Percentiles rank a stretch among this genome's conserved stretches.
Evolutionary conservation across 2,888 invertebrate species (phyloP).

Genomic region (Andrena hattorfiana): DNA sequence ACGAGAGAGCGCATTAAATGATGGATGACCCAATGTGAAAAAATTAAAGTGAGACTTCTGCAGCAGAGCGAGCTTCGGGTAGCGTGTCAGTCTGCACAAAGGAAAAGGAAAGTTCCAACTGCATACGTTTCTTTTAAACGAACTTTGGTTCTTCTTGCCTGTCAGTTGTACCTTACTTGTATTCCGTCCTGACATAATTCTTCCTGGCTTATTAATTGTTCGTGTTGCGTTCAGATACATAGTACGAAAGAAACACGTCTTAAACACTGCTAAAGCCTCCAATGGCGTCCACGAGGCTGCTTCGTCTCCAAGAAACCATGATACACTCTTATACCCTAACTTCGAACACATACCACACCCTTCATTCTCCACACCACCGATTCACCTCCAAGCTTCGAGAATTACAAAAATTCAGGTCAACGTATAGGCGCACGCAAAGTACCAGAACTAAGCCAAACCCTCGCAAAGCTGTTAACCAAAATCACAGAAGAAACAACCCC

Average conservation of each 20-base stretch:
- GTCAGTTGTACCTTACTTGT: neutral
- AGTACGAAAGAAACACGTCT: neutral
- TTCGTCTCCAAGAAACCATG: neutral
- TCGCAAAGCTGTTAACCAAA: too few species aligned
- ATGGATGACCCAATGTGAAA: too few species aligned
- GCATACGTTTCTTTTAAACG: neutral
- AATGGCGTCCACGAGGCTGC: neutral
- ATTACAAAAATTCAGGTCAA: too few species aligned
- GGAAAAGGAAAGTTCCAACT: neutral
- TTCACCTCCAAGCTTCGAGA: too few species aligned
- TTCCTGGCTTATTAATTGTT: neutral
- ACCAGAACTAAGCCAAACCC: too few species aligned
- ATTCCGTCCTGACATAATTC: neutral
- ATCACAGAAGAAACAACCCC: neutral
- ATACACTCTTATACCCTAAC: neutral
- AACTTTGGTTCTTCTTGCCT: neutral
- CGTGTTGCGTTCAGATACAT: neutral
- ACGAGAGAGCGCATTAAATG: too few species aligned
- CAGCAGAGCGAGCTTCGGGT: neutral
- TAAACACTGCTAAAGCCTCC: neutral
- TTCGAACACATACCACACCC: too few species aligned
- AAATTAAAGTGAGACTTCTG: too few species aligned
- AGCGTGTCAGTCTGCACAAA: neutral
- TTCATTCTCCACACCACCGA: too few species aligned
- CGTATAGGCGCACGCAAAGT: too few species aligned